Evolutionary conservation across 2,113 vertebrate species (phyloP), one percentile per base, ranked within the genome.

Genomic region (Daphoenositta chrysoptera): DNA sequence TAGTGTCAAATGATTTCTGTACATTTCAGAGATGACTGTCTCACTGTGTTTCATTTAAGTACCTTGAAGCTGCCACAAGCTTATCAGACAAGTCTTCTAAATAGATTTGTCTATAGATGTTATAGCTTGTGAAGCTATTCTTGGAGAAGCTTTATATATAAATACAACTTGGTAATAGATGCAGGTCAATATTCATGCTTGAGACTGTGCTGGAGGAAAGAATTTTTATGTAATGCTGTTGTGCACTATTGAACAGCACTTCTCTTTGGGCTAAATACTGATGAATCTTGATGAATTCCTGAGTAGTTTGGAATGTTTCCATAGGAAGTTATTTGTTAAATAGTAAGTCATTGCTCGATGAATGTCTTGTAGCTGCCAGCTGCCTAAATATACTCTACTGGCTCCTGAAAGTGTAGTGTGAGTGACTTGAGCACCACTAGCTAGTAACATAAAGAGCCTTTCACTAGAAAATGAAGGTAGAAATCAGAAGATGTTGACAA

Each of bases 31-130:
- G 13, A 24, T 40, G 56, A 23, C n/a, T 70, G 42, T 91, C 63
- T 91, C 28, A 4, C 66, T 57, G 19, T 86, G 71, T 90, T 93
- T 94, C 24, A 22, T 81, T 73, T 96, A 88, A 94, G 64, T 30
- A 75, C 60, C 72, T 60, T 93, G 83, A 89, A 90, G 77, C 69
- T 91, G 60, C 76, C 68, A 28, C 80, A 72, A 77, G 90, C 79
- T 88, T 86, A 93, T 96, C 89, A 83, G 87, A 57, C 82, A 77
- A 83, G 87, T 68, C 85, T 90, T 48, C 63, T 90, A 84, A 92
- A 95, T 91, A 89, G 72, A 50, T 87, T 86, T 95, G 56, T 70
- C 79, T 81, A 13, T 68, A 72, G 80, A 68, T 89, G 30, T 61
- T 75, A 64, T 31, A 89, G 72, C 80, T 83, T 84, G 45, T 65